These are phyloP conservation scores for Protobothrops flavoviridis DNA, from an alignment of 2,113 vertebrate genomes.

Conservation along the genomic window DNA sequence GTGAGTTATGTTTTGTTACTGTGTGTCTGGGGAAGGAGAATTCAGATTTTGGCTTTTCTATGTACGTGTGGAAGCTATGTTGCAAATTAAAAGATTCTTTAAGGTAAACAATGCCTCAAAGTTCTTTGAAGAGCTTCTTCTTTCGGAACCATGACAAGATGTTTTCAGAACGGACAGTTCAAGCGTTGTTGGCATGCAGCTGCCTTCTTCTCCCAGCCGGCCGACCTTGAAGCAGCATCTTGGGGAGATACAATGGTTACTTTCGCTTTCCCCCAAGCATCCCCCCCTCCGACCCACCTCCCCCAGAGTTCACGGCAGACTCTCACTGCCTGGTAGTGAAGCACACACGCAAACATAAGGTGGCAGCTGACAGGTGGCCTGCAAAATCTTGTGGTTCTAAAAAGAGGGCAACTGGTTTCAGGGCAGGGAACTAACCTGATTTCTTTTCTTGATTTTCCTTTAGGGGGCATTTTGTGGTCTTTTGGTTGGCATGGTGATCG, in stretches of 20 bases:
- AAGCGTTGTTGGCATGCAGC: neutral
- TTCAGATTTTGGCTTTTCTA: no score
- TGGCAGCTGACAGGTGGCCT: neutral
- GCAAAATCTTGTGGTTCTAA: neutral
- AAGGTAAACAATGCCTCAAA: no score
- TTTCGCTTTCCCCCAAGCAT: neutral
- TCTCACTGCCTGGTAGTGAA: neutral
- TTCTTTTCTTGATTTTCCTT: neutral
- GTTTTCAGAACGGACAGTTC: neutral
- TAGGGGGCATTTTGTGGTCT: conserved; percentile 94
- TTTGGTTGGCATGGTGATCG: conserved; percentile 77
- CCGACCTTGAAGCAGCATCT: neutral
- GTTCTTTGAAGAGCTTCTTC: no score
- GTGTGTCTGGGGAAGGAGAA: no score
- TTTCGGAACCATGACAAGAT: neutral
- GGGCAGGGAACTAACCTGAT: rapidly evolving
- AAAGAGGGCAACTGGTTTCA: neutral
- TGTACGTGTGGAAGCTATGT: no score
- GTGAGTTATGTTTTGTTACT: no score
- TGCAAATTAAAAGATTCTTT: no score
- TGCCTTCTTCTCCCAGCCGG: neutral
- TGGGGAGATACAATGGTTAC: neutral
- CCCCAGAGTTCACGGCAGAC: neutral
- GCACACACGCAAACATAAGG: neutral
- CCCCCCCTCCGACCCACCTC: neutral